A percentile compares a stretch with the other conserved stretches of the same genome.
phyloP scores from a whole-genome alignment of 2,888 invertebrate genomes.

The Cynaeus angustus region DNA sequence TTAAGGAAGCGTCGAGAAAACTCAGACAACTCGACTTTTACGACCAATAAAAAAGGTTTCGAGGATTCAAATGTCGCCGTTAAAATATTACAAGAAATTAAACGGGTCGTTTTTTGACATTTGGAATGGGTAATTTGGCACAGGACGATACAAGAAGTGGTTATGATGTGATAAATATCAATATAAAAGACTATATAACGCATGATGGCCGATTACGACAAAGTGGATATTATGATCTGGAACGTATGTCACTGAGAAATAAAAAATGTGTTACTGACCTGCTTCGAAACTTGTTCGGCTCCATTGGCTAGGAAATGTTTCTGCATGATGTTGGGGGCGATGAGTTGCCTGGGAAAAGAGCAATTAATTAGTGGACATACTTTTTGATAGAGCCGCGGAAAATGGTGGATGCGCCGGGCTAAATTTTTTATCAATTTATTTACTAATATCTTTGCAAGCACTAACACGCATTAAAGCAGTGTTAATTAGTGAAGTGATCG shows the following conservation, averaged over 20 bases:
- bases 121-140: conserved; percentile 38
- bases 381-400: too few relatives aligned
- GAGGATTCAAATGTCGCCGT: conserved; percentile 37
- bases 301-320: conserved; percentile 91
- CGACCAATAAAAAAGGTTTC: conserved; percentile 36
- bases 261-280: conserved; percentile 75
- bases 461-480: too few relatives aligned
- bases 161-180: conserved; percentile 5
- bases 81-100: conserved; percentile 44
- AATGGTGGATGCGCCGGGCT: too few relatives aligned
- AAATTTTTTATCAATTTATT: too few relatives aligned
- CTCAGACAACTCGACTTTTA: conserved; percentile 18
- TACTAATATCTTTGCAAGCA: too few relatives aligned
- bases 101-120: conserved; percentile 33
- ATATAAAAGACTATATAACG: not conserved
- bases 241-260: too few relatives aligned
- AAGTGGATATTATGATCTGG: not conserved
- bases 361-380: not conserved
- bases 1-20: conserved; percentile 40
- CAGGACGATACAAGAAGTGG: conserved; percentile 9
- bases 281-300: conserved; percentile 87
- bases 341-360: conserved; percentile 85
- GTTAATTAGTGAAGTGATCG: too few relatives aligned
- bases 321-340: conserved; percentile 94
- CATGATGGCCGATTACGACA: not conserved